Base-by-base conservation (phyloP, 2,797 vertebrate species). In the Lutjanus argentimaculatus region DNA sequence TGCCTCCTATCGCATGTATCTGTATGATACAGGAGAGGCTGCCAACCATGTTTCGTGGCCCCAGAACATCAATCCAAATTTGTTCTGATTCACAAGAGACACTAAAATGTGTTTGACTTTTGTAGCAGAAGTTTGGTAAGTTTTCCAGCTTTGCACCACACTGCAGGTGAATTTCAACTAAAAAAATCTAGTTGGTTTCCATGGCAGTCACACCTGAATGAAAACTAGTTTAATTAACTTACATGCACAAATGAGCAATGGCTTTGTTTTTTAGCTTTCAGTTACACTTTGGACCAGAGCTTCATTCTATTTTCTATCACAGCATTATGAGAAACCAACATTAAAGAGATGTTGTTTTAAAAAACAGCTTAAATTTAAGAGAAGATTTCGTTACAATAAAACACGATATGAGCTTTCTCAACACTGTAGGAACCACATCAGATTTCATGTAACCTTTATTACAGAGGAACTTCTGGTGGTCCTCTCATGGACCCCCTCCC, bases 181-280 rank as follows among this genome's bases (percentile, higher is more conserved):
- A 75, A 30, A 58, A 57, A 36, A n/a, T 7, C 16, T 11, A 48
- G 30, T 36, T 36, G 30, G 25, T 30, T 30, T 30, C 67, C 30
- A 30, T 25, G 46, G 56, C 12, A 6, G 2, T 67, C 45, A 22
- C 43, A 62, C 30, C 43, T 74, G 66, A 9, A 75, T 67, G 46
- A 40, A 48, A 36, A 17, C 16, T 6, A 12, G 14, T 69, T 64
- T 70, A 42, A 58, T 72, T 42, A 48, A 72, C 49, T 53, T 11
- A 56, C 22, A 17, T 1, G 55, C 67, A 72, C 25, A 1, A 30
- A 15, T 6, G 21, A 67, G 10, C 16, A 0, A 52, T 8, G 67
- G 69, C 46, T 65, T 2, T 1, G 25, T 49, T 71, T 67, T 61
- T 63, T 13, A 48, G 55, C 67, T 61, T 67, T 55, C 11, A 53